These are phyloP conservation scores for Leuciscus waleckii DNA, from an alignment of 2,797 vertebrate species.

Conservation along the genomic window DNA sequence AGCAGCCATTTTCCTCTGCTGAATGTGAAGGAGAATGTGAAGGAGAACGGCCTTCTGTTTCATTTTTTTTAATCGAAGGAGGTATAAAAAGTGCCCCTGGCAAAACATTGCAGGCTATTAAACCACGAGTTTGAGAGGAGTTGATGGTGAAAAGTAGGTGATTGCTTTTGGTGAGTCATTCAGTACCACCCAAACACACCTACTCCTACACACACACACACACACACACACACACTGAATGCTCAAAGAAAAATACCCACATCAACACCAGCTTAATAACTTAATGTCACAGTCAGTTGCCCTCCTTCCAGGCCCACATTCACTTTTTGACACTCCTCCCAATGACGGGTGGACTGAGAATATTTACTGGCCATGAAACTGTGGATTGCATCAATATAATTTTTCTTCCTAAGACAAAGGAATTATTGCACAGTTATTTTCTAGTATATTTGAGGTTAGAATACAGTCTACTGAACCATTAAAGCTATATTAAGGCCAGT, in stretches of 20 bases:
- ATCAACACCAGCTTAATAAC: constrained; percentile 35
- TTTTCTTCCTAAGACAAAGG: constrained; percentile 14
- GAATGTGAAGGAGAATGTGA: constrained; percentile 7
- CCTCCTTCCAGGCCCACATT: constrained; percentile 2
- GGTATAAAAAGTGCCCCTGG: constrained; percentile 18
- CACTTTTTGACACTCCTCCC: not conserved
- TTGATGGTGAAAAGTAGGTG: constrained; percentile 50
- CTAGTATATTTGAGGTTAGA: not conserved
- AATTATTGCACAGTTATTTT: not conserved
- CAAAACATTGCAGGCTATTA: constrained; percentile 48
- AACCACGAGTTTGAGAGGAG: constrained; percentile 42
- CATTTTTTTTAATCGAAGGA: not conserved
- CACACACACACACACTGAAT: constrained; percentile 19
- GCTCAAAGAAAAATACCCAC: constrained; percentile 28
- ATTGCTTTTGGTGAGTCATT: constrained; percentile 47
- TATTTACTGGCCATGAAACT: not conserved
- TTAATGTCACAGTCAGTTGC: constrained; percentile 38
- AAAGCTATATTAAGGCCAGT: not conserved
- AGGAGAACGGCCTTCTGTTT: constrained; percentile 12
- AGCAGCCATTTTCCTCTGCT: constrained; percentile 16
- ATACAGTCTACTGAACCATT: not conserved
- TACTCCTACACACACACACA: not conserved
- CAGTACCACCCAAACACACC: constrained; percentile 9
- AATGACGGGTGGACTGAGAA: not conserved
- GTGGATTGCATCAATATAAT: not conserved